Percentiles rank a stretch among this genome's conserved stretches.
phyloP scores from a whole-genome alignment of 2,888 invertebrate species.

The Sinhomidia bicolor region DNA sequence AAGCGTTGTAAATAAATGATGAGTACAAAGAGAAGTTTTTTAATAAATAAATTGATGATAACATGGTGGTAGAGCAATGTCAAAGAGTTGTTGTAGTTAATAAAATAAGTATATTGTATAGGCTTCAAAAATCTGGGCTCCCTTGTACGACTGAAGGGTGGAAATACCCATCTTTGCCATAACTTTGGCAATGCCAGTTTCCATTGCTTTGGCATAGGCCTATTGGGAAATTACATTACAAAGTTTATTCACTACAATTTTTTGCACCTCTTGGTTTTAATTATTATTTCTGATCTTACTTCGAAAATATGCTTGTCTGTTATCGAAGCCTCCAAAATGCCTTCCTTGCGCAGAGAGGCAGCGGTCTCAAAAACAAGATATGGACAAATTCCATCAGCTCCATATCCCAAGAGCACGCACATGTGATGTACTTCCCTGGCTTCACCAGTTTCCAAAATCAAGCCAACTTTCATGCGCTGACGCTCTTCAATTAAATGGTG shows the following conservation, averaged over 20 bases:
- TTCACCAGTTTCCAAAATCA: constrained; percentile 97
- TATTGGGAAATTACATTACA: no score
- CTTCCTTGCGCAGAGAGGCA: constrained; percentile 91
- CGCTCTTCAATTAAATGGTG: constrained; percentile 97
- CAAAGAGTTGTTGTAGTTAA: constrained; percentile 49
- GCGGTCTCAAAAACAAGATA: constrained; percentile 98
- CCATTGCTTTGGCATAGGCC: constrained; percentile 95
- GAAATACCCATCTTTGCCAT: constrained; percentile 99
- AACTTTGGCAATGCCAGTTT: constrained; percentile 94
- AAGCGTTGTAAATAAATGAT: neutral
- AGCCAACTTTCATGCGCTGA: constrained; percentile 97
- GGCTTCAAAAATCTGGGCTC: constrained; percentile 99
- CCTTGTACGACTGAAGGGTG: constrained; percentile 98
- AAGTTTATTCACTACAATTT: no score
- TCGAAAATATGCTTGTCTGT: constrained; percentile 91
- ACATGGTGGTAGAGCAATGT: neutral
- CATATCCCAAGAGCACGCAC: constrained; percentile 96
- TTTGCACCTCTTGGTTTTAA: no score
- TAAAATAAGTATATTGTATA: no score
- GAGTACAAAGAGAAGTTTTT: neutral
- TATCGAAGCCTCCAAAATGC: constrained; percentile 89
- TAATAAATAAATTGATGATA: neutral
- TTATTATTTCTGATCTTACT: constrained; percentile 82
- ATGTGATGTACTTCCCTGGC: constrained; percentile 86
- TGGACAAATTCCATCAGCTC: constrained; percentile 98